Evolutionary conservation across 2,113 vertebrate genomes (phyloP), one percentile per base, ranked within the genome.

Genomic region (Nothocercus nigrocapillus): DNA sequence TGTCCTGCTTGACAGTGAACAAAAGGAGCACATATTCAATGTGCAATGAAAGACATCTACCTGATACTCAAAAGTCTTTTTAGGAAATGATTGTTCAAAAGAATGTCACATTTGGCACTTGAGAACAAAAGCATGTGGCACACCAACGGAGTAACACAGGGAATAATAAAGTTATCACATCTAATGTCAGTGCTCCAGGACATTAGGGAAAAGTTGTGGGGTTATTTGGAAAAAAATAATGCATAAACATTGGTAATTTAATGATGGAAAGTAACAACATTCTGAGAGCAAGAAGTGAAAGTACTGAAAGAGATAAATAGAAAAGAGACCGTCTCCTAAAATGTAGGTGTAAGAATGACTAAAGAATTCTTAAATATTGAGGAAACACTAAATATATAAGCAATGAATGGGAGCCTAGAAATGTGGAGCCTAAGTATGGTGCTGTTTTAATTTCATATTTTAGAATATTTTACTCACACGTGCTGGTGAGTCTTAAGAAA

Each of bases 401-500:
- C 14, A 34, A 21, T 63, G 51, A 73, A 63, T 30, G 25, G 27
- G 7, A 72, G 5, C 42, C 27, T 6, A 17, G 49, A 59, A 90
- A 75, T 15, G 19, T 2, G 56, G 34, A 70, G 34, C 4, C 30
- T 42, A 20, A 42, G 7, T 49, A 17, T 47, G 12, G 3, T 40
- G 13, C 24, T 91, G 10, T 63, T 94, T 89, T 36, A 11, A n/a
- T 67, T 30, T 93, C 10, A 4, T 13, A 2, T 79, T 8, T 68
- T 79, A 30, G 12, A 5, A 10, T n/a, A 24, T 59, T 67, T 11
- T 82, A 45, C 21, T 15, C 44, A 44, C 24, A 42, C 1, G 0
- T 59, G n/a, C 13, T 0, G 0, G 32, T 72, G 56, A 63, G 21
- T 21, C 49, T 17, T 36, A 18, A 32, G 54, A 32, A 58, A 58